Evolutionary conservation across 2,797 vertebrate genomes (phyloP), one percentile per base, ranked within the genome.

Genomic region (Enteromius unitaeniatus): DNA sequence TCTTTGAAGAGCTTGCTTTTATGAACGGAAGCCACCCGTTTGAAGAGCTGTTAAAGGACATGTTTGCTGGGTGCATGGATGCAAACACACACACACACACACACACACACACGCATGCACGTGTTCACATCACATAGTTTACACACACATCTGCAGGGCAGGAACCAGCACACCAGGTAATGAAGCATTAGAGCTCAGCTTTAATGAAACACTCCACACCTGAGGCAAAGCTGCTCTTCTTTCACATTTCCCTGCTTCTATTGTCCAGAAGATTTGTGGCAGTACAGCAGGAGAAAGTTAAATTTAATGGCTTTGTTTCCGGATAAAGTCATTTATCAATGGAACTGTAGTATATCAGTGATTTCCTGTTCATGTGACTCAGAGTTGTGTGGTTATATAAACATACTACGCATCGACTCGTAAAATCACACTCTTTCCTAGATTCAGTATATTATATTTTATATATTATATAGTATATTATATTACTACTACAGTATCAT

Each of bases 21-120:
- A 91, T 90, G 89, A 89, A 91, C 89, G 91, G 91, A 92, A 91
- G 88, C 81, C 58, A 53, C 21, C 17, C 34, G 67, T 90, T 91
- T 90, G 89, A 89, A 88, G 89, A 89, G 84, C 79, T 82, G 79
- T 87, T 76, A 85, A 87, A 83, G 84, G 85, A 89, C 80, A 90
- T 86, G 85, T 86, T 89, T 83, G 77, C 80, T 84, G 70, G 82
- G 80, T 85, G 88, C 53, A 69, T 84, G 82, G 75, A 87, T 79
- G 82, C 79, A 79, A 37, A 79, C 79, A 84, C 82, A 79, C 72
- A 88, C 87, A 82, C n/a, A n/a, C n/a, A n/a, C n/a, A n/a, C n/a
- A n/a, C n/a, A n/a, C n/a, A n/a, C n/a, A n/a, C n/a, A n/a, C n/a
- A n/a, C n/a, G n/a, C 81, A 84, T 78, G 85, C 60, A 69, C 31